Base-by-base conservation (phyloP, 2,113 vertebrate species). In the Grantiella picta region DNA sequence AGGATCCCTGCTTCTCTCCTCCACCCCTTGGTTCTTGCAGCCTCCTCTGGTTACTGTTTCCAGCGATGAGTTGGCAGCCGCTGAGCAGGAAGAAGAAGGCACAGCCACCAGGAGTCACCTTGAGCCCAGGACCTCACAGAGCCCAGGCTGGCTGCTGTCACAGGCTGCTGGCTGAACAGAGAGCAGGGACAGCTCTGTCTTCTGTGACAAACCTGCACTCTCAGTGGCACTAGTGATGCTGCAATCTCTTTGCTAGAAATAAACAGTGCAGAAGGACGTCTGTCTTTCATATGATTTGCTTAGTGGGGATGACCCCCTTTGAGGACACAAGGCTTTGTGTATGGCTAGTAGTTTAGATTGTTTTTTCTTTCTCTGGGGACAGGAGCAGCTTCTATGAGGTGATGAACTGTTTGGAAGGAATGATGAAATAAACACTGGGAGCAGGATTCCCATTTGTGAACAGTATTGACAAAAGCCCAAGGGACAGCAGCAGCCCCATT, bases 61-160 rank as follows among this genome's bases (percentile, higher is more conserved):
- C 60, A 53, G 15, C 49, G 16, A 12, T 27, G 15, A 16, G 0
- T 0, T 33, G 36, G 15, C 20, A 19, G 15, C 38, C 12, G 11
- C 40, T 83, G 36, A 65, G 50, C 5, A 66, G 23, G 14, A 1
- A 3, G 36, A 72, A 80, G 22, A 29, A 73, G 42, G 50, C 94
- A 47, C 0, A 18, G 42, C 15, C 45, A 57, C 27, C 19, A 7
- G 35, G 29, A 82, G 14, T 21, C 44, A 35, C 27, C 22, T 57
- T 59, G 82, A 75, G 3, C 11, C 36, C 40, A 40, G 35, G 29
- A 3, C 11, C 19, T 61, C 3, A 1, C 0, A 35, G n/a, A 6
- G 3, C 17, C 17, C 4, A 5, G 40, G 15, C 16, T 54, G 49
- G 38, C 27, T 49, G 63, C 38, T 72, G 50, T 29, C 44, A 54